A percentile compares a stretch with the other conserved stretches of the same genome.
phyloP scores from a whole-genome alignment of 2,113 vertebrate species.

The Riparia riparia region DNA sequence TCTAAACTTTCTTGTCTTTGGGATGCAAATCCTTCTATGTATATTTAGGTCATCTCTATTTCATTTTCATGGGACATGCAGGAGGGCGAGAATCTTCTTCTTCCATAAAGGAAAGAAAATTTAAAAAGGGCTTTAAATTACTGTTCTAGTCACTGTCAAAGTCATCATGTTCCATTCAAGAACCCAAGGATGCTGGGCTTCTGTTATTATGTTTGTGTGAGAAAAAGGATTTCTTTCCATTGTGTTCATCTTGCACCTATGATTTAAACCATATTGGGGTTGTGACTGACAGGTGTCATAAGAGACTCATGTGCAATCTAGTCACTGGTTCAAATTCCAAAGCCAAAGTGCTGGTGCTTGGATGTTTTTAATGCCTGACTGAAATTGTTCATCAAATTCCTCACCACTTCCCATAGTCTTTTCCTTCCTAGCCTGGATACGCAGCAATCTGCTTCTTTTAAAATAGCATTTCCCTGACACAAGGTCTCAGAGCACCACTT shows the following conservation, averaged over 20 bases:
- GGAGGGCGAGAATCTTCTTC: background rate
- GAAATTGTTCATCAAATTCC: background rate
- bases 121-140: constrained; percentile 36
- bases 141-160: constrained; percentile 2
- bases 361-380: background rate
- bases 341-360: background rate
- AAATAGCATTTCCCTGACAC: background rate
- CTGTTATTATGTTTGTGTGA: background rate
- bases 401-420: background rate
- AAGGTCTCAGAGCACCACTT: background rate
- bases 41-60: constrained; percentile 60
- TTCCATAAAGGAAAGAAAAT: constrained; percentile 7
- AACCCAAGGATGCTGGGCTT: background rate
- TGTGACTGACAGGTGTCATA: background rate
- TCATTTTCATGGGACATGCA: constrained; percentile 34
- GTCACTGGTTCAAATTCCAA: background rate
- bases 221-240: background rate
- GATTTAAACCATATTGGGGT: background rate
- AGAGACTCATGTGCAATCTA: background rate
- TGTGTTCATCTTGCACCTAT: background rate
- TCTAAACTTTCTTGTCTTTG: constrained; percentile 64
- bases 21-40: constrained; percentile 54
- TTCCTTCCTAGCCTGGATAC: background rate
- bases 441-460: background rate
- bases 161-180: background rate